A percentile compares a stretch with the other conserved stretches of the same genome.
Conservation (phyloP, 2,888 invertebrate species). For the Drosophila quinaria region DNA sequence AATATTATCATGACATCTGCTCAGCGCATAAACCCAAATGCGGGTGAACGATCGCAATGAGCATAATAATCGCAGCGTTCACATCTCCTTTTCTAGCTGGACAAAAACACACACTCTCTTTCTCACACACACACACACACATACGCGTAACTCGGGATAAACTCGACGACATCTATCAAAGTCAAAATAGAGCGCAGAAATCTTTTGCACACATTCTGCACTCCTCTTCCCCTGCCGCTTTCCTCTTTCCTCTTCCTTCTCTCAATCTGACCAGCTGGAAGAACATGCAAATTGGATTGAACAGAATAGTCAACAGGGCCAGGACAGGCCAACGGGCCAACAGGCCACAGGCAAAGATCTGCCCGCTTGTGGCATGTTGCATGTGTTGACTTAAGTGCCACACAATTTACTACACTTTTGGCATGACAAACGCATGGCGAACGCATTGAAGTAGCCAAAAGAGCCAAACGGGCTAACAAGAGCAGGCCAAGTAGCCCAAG, state of each 20-base stretch:
- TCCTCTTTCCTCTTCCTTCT: neutral
- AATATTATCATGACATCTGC: constrained; percentile 4
- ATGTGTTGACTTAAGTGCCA: constrained; percentile 82
- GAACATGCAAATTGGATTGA: constrained; percentile 74
- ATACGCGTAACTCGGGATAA: constrained; percentile 11
- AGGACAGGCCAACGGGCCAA: constrained; percentile 17
- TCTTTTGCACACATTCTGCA: constrained; percentile 44
- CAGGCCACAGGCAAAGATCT: constrained; percentile 46
- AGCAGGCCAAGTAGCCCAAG: constrained; percentile 34
- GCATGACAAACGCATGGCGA: constrained; percentile 82
- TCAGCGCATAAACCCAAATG: constrained; percentile 13
- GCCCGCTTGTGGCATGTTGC: constrained; percentile 53
- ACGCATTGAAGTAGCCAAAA: constrained; percentile 68
- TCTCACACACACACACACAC: constrained; percentile 37
- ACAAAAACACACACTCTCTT: constrained; percentile 22
- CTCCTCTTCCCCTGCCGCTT: neutral
- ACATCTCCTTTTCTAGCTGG: constrained; percentile 38
- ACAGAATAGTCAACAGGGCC: constrained; percentile 31
- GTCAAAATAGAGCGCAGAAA: constrained; percentile 84
- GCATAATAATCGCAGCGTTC: constrained; percentile 39
- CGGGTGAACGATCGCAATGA: constrained; percentile 40
- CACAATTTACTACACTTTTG: constrained; percentile 84
- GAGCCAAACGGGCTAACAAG: constrained; percentile 49
- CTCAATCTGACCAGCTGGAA: constrained; percentile 1
- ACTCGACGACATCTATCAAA: constrained; percentile 85